Conservation (phyloP, 2,113 vertebrate species). For the Taurulus bubalis region DNA sequence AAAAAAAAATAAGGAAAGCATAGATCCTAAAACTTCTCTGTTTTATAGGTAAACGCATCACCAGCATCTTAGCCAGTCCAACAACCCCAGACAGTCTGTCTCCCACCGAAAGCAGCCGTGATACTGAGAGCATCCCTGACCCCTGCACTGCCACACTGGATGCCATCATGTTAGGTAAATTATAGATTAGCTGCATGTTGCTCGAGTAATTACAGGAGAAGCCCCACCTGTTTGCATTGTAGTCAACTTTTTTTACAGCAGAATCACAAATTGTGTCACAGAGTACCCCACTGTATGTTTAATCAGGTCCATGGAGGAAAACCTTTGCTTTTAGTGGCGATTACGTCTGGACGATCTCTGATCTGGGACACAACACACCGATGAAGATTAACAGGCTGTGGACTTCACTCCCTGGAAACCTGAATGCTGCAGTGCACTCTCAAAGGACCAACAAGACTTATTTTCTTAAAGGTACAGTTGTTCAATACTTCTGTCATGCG, state of each 20-base stretch:
- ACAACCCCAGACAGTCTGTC: slow-evolving; percentile 35
- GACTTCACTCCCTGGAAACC: slow-evolving; percentile 87
- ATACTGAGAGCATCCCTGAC: slow-evolving; percentile 71
- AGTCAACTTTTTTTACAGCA: not conserved
- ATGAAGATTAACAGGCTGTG: slow-evolving; percentile 84
- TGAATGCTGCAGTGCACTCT: slow-evolving; percentile 89
- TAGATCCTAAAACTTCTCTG: slow-evolving; percentile 1
- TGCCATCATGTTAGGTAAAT: slow-evolving; percentile 88
- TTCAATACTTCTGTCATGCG: not conserved
- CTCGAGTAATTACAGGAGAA: not conserved
- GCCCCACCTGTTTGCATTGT: not conserved
- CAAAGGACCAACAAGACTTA: slow-evolving; percentile 88
- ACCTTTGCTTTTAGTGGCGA: slow-evolving; percentile 92
- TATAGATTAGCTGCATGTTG: not conserved
- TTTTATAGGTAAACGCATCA: slow-evolving; percentile 62
- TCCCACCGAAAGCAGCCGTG: slow-evolving; percentile 54
- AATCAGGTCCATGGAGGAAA: slow-evolving; percentile 86
- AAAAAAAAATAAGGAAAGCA: not conserved
- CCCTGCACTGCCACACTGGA: slow-evolving; percentile 89
- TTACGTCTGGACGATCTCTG: slow-evolving; percentile 90
- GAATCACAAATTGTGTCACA: not conserved
- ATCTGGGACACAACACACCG: slow-evolving; percentile 84
- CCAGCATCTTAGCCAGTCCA: slow-evolving; percentile 34
- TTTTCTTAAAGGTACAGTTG: slow-evolving; percentile 89
- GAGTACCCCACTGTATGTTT: not conserved